Evolutionary conservation across 2,888 invertebrate species (phyloP), one percentile per base, ranked within the genome.

Genomic region (Torymus aiolomorphi): DNA sequence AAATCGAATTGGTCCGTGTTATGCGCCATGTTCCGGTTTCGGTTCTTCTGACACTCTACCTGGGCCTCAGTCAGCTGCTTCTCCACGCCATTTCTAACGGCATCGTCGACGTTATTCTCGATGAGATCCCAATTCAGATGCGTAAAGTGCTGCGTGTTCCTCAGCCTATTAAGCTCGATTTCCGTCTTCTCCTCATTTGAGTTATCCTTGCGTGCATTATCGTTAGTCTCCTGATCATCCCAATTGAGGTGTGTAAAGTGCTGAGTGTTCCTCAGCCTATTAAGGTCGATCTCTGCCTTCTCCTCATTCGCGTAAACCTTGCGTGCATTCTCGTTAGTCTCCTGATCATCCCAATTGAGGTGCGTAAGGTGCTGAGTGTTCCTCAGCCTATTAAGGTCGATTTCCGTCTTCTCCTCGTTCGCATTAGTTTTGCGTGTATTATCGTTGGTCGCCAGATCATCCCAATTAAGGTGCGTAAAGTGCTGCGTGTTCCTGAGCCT

Each of bases 31-130:
- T 86, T 84, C 67, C 82, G 89, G 24, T 84, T 84, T 0, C 90
- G 89, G 83, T 91, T 91, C 13, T 85, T 89, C 70, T 91, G 88
- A 51, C 90, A 78, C 4, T 91, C 91, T 62, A 82, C 84, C 69
- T 86, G 83, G 3, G 83, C 85, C 1, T 86, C 83, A 31, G 83
- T 85, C n/a, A 78, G 59, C 13, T 54, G 77, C 49, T 69, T 83
- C 10, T 69, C 52, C 0, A 31, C 20, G 3, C 31, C 31, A 3
- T 31, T 31, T 3, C 31, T 1, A 31, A 31, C 2, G 8, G 1
- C 31, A 31, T 31, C 31, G 31, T 31, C 31, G 31, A 2, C 31
- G 31, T 31, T 31, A 31, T 8, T 31, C 31, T 31, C 31, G 31
- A 31, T 3, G 31, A 5, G 31, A 3, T 76, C 67, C 83, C 82